Percentiles rank a stretch among this genome's conserved stretches.
phyloP scores from a whole-genome alignment of 2,113 vertebrate species.

The Columba janthina region DNA sequence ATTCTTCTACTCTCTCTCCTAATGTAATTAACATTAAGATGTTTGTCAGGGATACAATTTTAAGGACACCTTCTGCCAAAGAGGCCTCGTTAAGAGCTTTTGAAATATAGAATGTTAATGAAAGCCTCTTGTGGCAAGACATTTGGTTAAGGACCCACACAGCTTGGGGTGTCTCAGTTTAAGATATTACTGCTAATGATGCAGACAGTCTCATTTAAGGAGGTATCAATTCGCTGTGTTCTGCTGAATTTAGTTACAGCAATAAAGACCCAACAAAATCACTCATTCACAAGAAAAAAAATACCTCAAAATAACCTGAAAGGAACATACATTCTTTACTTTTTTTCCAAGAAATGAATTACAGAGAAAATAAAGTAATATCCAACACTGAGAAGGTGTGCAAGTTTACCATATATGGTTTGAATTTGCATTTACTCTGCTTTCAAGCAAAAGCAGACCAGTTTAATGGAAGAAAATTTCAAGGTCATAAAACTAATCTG shows the following conservation, averaged over 20 bases:
- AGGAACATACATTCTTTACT: background rate
- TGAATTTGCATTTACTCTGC: background rate
- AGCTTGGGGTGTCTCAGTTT: constrained; percentile 2
- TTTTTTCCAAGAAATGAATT: background rate
- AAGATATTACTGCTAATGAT: background rate
- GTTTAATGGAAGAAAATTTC: background rate
- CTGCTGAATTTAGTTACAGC: background rate
- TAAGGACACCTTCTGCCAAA: constrained; percentile 22
- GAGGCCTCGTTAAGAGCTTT: constrained; percentile 12
- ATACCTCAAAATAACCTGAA: background rate
- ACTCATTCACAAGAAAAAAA: background rate
- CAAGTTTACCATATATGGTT: background rate
- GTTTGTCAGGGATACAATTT: constrained; percentile 31
- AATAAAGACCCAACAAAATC: background rate
- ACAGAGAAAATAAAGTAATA: background rate
- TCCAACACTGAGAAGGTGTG: background rate
- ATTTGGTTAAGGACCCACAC: constrained; percentile 17
- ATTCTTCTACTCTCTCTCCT: background rate
- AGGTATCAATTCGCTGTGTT: background rate
- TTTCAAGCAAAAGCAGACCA: background rate
- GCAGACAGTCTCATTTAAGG: background rate
- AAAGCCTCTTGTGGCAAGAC: constrained; percentile 29
- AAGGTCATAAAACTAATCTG: background rate
- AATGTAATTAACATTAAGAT: constrained; percentile 34
- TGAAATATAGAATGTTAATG: constrained; percentile 34